Conservation (phyloP, 2,888 invertebrate species). For the Chloroclysta siterata region DNA sequence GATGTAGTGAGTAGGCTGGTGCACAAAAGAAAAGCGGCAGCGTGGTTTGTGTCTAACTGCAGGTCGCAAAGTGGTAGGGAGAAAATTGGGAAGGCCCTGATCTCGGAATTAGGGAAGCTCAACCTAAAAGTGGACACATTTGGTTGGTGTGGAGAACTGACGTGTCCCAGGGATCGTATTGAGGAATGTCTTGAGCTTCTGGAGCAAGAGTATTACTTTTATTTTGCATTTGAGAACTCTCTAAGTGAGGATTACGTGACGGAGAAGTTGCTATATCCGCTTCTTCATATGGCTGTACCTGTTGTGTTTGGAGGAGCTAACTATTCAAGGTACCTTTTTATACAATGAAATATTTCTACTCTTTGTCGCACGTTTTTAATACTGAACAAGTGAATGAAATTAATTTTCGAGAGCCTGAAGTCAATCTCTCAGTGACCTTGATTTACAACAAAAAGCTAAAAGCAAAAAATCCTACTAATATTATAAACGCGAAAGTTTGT, state of each 20-base stretch:
- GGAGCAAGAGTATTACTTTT: conserved; percentile 68
- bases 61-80: conserved; percentile 49
- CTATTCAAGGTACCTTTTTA: conserved; percentile 74
- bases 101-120: conserved; percentile 51
- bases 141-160: conserved; percentile 63
- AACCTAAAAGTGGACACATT: conserved; percentile 63
- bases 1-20: conserved; percentile 50
- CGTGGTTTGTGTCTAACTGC: conserved; percentile 74
- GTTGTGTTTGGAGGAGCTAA: conserved; percentile 89
- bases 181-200: conserved; percentile 62
- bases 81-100: conserved; percentile 46
- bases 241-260: conserved; percentile 70
- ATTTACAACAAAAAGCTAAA: too few species aligned
- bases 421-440: too few species aligned
- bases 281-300: conserved; percentile 86
- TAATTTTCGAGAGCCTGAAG: too few species aligned
- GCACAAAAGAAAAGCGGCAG: conserved; percentile 63
- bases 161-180: conserved; percentile 58
- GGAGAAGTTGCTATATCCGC: conserved; percentile 66
- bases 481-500: too few species aligned
- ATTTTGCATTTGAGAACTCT: conserved; percentile 71
- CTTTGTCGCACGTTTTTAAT: too few species aligned
- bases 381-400: too few species aligned
- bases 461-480: too few species aligned
- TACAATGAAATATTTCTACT: not conserved